Evolutionary conservation across 1,140 invertebrate genomes (phyloP).

Genomic region (Drosophila nebulosa): DNA sequence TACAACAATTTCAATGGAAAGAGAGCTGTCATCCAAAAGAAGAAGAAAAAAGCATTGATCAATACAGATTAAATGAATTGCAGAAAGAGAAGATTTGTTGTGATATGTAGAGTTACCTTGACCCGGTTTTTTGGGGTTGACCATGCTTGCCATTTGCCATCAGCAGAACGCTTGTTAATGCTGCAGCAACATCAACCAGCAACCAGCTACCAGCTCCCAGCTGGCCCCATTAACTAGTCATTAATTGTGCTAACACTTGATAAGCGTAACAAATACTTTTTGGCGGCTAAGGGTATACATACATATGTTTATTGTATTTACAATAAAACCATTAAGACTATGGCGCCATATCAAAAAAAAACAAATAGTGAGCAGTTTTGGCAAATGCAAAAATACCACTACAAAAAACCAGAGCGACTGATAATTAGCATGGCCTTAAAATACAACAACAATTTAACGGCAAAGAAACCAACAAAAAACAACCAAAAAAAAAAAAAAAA

Average conservation of each 20-base stretch:
- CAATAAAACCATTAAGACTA: neutral
- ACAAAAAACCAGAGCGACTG: constrained; percentile 9
- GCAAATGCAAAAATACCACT: constrained; percentile 9
- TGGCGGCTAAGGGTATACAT: neutral
- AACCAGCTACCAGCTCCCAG: too few relatives aligned
- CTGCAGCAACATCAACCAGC: neutral
- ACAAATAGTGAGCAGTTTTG: neutral
- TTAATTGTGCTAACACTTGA: constrained; percentile 31
- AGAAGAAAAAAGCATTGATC: neutral
- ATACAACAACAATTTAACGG: neutral
- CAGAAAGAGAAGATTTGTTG: constrained; percentile 22
- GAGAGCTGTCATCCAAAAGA: neutral
- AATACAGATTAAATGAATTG: constrained; percentile 29
- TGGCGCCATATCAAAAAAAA: neutral
- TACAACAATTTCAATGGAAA: neutral
- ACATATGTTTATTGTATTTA: neutral
- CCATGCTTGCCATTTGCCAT: neutral
- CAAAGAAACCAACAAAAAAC: neutral
- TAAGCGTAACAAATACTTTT: constrained; percentile 8
- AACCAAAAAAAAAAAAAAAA: neutral
- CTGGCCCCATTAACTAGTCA: constrained; percentile 29
- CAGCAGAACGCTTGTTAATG: constrained; percentile 29
- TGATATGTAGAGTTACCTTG: constrained; percentile 23
- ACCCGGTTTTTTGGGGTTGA: constrained; percentile 21
- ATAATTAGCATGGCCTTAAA: constrained; percentile 37